Percentiles rank a stretch among this genome's conserved stretches.
Evolutionary conservation across 2,797 vertebrate genomes (phyloP).

Genomic region (Phylloscopus collybita): DNA sequence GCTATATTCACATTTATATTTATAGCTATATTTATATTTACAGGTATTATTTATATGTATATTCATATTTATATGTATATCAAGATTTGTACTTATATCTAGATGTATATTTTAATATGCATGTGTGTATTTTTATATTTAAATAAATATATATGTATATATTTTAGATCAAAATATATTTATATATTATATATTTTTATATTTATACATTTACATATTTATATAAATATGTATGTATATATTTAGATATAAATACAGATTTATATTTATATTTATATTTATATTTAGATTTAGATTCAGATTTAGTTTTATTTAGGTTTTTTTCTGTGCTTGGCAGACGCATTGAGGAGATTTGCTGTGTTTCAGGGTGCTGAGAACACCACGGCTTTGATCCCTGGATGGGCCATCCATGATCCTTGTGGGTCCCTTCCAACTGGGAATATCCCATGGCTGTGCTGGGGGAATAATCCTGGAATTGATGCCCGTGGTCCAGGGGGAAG

Average conservation of each 20-base stretch:
- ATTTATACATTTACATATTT: too few species aligned
- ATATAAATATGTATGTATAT: background rate
- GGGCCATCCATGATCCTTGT: background rate
- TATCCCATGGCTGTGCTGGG: accelerated
- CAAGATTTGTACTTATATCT: background rate
- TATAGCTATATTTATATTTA: background rate
- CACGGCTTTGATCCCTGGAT: background rate
- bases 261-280: too few species aligned
- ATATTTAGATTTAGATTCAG: too few species aligned
- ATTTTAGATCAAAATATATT: too few species aligned
- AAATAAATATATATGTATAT: background rate
- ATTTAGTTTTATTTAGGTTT: too few species aligned
- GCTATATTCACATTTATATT: background rate
- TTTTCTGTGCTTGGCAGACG: background rate
- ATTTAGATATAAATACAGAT: too few species aligned
- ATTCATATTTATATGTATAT: too few species aligned
- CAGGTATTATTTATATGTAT: too few species aligned
- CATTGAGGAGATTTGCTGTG: background rate
- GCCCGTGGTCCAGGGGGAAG: background rate
- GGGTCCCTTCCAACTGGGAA: background rate
- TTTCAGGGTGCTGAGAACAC: background rate
- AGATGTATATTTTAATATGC: background rate
- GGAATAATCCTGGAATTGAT: background rate
- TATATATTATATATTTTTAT: too few species aligned
- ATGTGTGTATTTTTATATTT: too few species aligned